phyloP scores from a whole-genome alignment of 2,797 vertebrate genomes.

The Denticeps clupeoides region DNA sequence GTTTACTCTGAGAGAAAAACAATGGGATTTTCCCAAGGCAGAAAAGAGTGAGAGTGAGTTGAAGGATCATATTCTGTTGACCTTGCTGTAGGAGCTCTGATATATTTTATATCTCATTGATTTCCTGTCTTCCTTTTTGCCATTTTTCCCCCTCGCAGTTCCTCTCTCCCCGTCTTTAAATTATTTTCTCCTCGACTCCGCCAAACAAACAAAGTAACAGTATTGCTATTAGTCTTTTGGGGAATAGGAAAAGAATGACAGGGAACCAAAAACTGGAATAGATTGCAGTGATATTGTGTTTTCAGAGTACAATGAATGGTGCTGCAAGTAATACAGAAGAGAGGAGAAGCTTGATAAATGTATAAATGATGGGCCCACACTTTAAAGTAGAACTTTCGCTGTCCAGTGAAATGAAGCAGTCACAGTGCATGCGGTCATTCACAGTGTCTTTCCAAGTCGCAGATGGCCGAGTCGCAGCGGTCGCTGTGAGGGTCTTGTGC shows the following conservation, averaged over 20 bases:
- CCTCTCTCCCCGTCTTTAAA: constrained; percentile 26
- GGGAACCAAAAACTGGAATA: constrained; percentile 1
- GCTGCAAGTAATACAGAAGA: no score
- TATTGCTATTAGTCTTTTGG: constrained; percentile 48
- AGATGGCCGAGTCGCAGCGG: not conserved
- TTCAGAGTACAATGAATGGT: no score
- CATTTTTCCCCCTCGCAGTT: constrained; percentile 33
- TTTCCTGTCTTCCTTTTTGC: constrained; percentile 50
- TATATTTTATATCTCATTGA: constrained; percentile 66
- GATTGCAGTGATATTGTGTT: not conserved
- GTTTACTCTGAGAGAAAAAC: constrained; percentile 28
- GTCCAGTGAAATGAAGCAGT: no score
- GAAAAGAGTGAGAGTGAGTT: constrained; percentile 48
- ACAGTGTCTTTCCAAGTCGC: no score
- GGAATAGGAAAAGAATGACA: constrained; percentile 10
- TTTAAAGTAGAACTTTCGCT: no score
- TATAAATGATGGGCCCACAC: no score
- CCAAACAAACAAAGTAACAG: constrained; percentile 50
- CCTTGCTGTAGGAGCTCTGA: constrained; percentile 63
- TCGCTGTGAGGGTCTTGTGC: not conserved
- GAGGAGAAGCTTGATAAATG: no score
- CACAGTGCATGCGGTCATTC: no score
- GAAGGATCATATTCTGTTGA: constrained; percentile 67
- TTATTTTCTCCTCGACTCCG: constrained; percentile 55
- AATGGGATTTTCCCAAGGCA: constrained; percentile 34